Conservation (phyloP, 2,888 invertebrate genomes). For the Meganola albula region DNA sequence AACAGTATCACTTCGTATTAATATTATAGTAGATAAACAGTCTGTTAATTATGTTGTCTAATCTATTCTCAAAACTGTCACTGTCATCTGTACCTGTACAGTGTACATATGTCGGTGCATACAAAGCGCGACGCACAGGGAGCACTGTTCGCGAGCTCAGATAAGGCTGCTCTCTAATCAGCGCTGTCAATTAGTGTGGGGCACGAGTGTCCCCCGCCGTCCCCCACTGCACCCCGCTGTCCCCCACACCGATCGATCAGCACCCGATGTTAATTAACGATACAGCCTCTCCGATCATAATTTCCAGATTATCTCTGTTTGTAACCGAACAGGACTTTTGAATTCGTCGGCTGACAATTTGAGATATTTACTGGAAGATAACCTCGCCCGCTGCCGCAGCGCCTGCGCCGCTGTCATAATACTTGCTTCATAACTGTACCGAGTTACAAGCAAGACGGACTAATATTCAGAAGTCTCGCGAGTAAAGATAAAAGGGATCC, state of each 20-base stretch:
- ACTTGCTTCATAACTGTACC: conserved; percentile 6
- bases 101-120: no score
- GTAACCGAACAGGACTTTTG: conserved; percentile 43
- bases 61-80: no score
- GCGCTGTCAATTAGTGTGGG: conserved; percentile 39
- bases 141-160: background rate
- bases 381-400: conserved; percentile 25
- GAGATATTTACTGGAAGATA: conserved; percentile 48
- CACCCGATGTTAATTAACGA: conserved; percentile 59
- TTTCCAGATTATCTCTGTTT: conserved; percentile 37
- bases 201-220: conserved; percentile 1
- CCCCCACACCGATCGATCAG: conserved; percentile 6
- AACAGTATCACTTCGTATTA: no score
- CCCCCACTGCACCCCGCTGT: conserved; percentile 2
- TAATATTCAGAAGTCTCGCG: no score
- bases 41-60: no score
- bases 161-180: conserved; percentile 31
- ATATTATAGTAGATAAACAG: no score
- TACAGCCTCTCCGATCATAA: conserved; percentile 41
- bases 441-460: no score
- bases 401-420: conserved; percentile 10
- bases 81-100: no score
- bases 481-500: no score
- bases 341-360: conserved; percentile 49
- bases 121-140: background rate